Evolutionary conservation across 2,797 vertebrate species (phyloP), one percentile per base, ranked within the genome.

Genomic region (Diceros bicornis): DNA sequence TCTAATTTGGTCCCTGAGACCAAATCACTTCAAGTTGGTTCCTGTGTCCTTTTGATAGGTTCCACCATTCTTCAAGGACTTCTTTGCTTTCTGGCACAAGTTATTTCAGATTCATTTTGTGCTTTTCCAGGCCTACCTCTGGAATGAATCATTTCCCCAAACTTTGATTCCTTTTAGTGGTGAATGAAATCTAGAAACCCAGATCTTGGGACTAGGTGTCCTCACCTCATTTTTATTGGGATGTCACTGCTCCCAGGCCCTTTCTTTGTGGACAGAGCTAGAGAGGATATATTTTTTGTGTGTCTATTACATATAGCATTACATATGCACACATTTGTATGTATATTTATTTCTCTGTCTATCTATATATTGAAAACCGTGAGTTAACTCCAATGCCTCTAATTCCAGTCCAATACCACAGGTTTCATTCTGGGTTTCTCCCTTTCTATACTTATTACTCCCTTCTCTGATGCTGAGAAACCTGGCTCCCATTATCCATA

Each of bases 161-260:
- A 72, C 18, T 20, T 44, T 84, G 47, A 66, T 81, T 29, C 5
- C 11, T 55, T 81, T 94, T 81, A 47, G 25, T 90, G 71, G 32
- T 62, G 10, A 91, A 61, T 89, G 71, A 50, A n/a, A 44, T 91
- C 17, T 64, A 84, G 66, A 96, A 93, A 75, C 25, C 27, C 7
- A 86, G 59, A 88, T 68, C 25, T 82, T 25, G 57, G 69, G 62
- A 14, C 4, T 66, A 68, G 17, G 14, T 32, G 6, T 50, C 23
- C 25, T 95, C n/a, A 79, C 32, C 25, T 95, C 37, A 79, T 61
- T 96, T 91, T 91, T 89, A 71, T 41, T 94, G 59, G 47, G 12
- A 29, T 84, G 2, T 75, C 55, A 61, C 41, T 82, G 37, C 21
- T 75, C 16, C n/a, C 21, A 72, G 37, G 3, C 21, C 8, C 8